Percentiles rank a stretch among this genome's conserved stretches.
phyloP scores from a whole-genome alignment of 2,888 invertebrate genomes.

The Epinotia ramella region DNA sequence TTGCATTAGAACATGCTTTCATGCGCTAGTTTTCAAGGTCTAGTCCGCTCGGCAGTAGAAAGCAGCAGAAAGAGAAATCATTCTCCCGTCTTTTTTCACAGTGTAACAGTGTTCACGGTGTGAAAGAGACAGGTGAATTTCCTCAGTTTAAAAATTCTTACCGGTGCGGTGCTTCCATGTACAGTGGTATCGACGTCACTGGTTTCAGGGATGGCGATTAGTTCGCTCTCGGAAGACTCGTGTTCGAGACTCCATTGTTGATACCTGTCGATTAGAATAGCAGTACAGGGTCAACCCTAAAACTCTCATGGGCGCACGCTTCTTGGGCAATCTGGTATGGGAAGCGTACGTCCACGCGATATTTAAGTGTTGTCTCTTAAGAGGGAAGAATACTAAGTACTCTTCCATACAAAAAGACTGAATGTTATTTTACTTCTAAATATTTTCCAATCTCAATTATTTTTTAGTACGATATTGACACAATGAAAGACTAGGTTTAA shows the following conservation, averaged over 20 bases:
- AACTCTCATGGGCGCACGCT: not conserved
- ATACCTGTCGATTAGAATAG: constrained; percentile 68
- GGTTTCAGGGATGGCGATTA: constrained; percentile 94
- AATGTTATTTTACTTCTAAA: too few relatives aligned
- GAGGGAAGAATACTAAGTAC: too few relatives aligned
- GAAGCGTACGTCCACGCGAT: too few relatives aligned
- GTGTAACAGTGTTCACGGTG: not conserved
- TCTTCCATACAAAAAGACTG: too few relatives aligned
- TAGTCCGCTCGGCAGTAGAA: too few relatives aligned
- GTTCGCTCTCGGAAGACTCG: constrained; percentile 94
- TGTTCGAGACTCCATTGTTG: constrained; percentile 88
- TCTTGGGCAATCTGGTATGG: not conserved
- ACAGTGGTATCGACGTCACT: constrained; percentile 94
- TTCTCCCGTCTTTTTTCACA: not conserved
- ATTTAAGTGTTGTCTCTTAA: too few relatives aligned
- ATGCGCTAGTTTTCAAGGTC: not conserved
- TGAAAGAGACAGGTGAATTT: not conserved
- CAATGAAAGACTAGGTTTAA: too few relatives aligned
- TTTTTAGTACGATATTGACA: too few relatives aligned
- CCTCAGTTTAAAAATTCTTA: constrained; percentile 54
- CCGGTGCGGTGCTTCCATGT: constrained; percentile 90
- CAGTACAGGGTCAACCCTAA: too few relatives aligned
- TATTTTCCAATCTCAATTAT: too few relatives aligned
- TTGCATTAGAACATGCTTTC: not conserved
- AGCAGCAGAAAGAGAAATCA: too few relatives aligned